Conservation (phyloP, 2,113 vertebrate species). For the Ochotona princeps region DNA sequence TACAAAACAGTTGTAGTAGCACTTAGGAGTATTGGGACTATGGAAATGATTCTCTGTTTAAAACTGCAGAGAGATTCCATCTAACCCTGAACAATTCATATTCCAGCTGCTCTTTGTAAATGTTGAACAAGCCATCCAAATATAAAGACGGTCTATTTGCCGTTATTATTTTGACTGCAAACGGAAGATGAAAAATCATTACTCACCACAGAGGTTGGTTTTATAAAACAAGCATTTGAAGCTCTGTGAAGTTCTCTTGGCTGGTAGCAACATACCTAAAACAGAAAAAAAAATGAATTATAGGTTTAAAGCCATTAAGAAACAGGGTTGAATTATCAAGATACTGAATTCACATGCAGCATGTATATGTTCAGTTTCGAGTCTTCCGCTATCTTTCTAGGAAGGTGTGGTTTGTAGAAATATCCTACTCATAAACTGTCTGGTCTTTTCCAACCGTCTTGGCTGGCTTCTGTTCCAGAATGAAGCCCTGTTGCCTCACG, state of each 20-base stretch:
- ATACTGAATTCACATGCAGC: background rate
- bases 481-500: background rate
- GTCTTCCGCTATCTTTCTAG: background rate
- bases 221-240: slow-evolving; percentile 12
- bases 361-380: background rate
- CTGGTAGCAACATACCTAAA: background rate
- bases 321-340: background rate
- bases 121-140: background rate
- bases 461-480: background rate
- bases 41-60: slow-evolving; percentile 67
- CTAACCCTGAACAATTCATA: slow-evolving; percentile 47
- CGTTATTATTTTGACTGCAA: slow-evolving; percentile 45
- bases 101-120: slow-evolving; percentile 57
- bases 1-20: slow-evolving; percentile 61
- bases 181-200: slow-evolving; percentile 23
- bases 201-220: slow-evolving; percentile 6
- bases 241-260: slow-evolving; percentile 8
- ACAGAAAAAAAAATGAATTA: background rate
- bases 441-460: background rate
- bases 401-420: background rate
- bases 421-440: background rate
- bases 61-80: slow-evolving; percentile 55
- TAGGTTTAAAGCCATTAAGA: background rate
- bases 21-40: slow-evolving; percentile 59
- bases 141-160: background rate